These are phyloP conservation scores for Drosophila greeni DNA, from an alignment of 2,888 invertebrate species.

Conservation along the genomic window DNA sequence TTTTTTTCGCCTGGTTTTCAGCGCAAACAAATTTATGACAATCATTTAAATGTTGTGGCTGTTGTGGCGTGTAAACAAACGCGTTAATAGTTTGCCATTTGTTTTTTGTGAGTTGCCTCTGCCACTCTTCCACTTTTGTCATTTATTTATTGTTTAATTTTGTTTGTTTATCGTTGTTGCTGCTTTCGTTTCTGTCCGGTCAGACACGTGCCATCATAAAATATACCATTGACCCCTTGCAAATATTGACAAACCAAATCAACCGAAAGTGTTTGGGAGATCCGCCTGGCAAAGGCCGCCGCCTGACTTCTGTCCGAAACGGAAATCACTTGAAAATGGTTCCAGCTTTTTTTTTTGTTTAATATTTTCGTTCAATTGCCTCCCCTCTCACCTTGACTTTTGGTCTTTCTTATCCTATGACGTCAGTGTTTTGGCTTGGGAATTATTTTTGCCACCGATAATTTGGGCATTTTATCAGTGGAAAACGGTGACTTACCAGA, in stretches of 20 bases:
- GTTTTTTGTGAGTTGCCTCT: constrained; percentile 32
- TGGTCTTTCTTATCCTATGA: constrained; percentile 24
- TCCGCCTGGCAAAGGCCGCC: background rate
- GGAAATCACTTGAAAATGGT: constrained; percentile 4
- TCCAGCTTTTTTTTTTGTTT: background rate
- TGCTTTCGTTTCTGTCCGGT: constrained; percentile 17
- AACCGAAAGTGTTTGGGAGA: constrained; percentile 9
- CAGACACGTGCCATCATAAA: constrained; percentile 38
- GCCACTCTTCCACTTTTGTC: constrained; percentile 46
- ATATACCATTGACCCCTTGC: constrained; percentile 66
- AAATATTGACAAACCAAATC: constrained; percentile 59
- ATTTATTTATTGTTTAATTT: constrained; percentile 62
- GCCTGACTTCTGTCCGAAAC: background rate
- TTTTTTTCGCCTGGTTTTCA: constrained; percentile 40
- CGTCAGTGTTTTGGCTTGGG: constrained; percentile 21
- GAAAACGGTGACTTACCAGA: constrained; percentile 15
- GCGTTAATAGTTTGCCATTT: constrained; percentile 68
- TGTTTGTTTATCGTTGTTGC: constrained; percentile 19
- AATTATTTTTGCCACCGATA: constrained; percentile 47
- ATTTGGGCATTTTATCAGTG: constrained; percentile 66
- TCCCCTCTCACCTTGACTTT: constrained; percentile 3
- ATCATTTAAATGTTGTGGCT: constrained; percentile 51
- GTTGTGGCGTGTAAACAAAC: constrained; percentile 61
- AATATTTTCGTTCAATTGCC: constrained; percentile 6
- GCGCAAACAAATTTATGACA: constrained; percentile 54